These are phyloP conservation scores for Microplitis manilae DNA, from an alignment of 2,888 invertebrate genomes.

Conservation along the genomic window DNA sequence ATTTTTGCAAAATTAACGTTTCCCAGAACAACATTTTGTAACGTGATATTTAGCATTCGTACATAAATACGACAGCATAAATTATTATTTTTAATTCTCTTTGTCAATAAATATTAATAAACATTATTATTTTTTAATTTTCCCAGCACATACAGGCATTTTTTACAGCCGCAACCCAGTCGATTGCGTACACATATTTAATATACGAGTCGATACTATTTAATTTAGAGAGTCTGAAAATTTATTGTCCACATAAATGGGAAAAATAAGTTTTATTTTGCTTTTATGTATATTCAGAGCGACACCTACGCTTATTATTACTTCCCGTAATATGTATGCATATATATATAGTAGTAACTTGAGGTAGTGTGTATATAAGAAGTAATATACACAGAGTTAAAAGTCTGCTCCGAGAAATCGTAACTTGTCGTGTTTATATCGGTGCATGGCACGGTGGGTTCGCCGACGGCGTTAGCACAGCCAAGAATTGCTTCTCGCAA, in stretches of 20 bases:
- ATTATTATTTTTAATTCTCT: not conserved
- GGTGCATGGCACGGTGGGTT: constrained; percentile 57
- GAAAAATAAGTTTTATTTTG: not conserved
- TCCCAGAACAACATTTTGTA: constrained; percentile 56
- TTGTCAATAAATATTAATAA: not conserved
- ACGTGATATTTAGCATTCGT: constrained; percentile 54
- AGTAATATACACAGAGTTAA: constrained; percentile 17
- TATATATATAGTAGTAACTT: not conserved
- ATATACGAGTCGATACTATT: not conserved
- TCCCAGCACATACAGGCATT: not conserved
- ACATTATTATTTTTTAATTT: not conserved
- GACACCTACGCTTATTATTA: not conserved
- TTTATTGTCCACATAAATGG: not conserved
- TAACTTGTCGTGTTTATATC: constrained; percentile 71
- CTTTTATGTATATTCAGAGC: not conserved
- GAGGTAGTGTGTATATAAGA: not conserved
- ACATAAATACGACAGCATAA: constrained; percentile 7
- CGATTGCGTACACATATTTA: too few species aligned
- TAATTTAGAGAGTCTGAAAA: not conserved
- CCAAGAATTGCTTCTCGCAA: constrained; percentile 67
- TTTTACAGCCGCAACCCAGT: not conserved
- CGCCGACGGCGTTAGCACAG: constrained; percentile 60
- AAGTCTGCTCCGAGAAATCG: constrained; percentile 67
- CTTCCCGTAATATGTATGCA: not conserved
- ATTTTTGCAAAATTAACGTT: constrained; percentile 59